Evolutionary conservation across 37 sponge, comb jelly and placozoan genomes (phyloP), one percentile per base, ranked within the genome.

Genomic region (Cliona cf. orientalis): DNA sequence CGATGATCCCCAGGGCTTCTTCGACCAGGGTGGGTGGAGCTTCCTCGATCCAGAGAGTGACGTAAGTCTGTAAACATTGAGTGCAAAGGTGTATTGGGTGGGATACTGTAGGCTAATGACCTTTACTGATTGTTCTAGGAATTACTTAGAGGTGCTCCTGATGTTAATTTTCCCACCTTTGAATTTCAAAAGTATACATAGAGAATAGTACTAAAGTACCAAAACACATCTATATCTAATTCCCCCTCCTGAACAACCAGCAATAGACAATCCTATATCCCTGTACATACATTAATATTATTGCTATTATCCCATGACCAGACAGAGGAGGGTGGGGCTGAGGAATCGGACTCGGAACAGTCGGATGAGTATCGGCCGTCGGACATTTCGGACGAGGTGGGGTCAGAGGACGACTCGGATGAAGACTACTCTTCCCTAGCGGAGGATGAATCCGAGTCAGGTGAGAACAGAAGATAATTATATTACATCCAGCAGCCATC

Each of bases 1-100:
- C 32, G 97, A 99, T 73, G 95, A 99, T 65, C 95, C 97, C 21
- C 91, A 94, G 31, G 95, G 93, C 0, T 99, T 99, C 92, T 99
- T 99, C 71, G 91, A 87, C 3, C 72, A 75, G 76, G 99, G 99
- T 2, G 99, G 99, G 46, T 99, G 99, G 99, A 91, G 88, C 29
- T 99, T 99, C 75, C 88, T 99, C 0, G 97, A 94, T 26, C 93
- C 95, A 14, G 95, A 94, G 14, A 91, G 95, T 81, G 95, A 92
- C 42, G 93, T 92, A 76, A 58, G 79, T 22, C 3, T 1, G 6
- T 1, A 2, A n/a, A n/a, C n/a, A n/a, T n/a, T n/a, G n/a, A n/a
- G n/a, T n/a, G n/a, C n/a, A n/a, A n/a, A n/a, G n/a, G n/a, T n/a
- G n/a, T n/a, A n/a, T n/a, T n/a, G n/a, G n/a, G n/a, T n/a, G n/a